Evolutionary conservation across 2,797 vertebrate species (phyloP), one percentile per base, ranked within the genome.

Genomic region (Gallinago solitaria): DNA sequence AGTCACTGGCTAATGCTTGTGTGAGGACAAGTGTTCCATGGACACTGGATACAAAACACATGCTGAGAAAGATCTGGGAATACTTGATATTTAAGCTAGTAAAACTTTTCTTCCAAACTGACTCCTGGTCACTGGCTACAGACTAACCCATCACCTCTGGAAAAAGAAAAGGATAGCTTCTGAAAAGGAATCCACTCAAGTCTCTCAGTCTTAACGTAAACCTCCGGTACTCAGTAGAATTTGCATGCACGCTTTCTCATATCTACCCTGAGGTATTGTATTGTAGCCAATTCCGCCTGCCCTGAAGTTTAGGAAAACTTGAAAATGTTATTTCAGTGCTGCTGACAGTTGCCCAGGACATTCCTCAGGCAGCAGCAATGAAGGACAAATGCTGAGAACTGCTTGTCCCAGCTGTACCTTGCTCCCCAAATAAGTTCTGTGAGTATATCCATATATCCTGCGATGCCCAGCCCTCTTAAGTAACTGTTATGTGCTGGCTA

Each of bases 1-100:
- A 97, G 96, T 97, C 95, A 96, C 94, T 97, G 96, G 93, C 96
- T 96, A 95, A 95, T 95, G 94, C 85, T 95, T 96, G 94, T 97
- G 73, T 97, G 96, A 97, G 95, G 96, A 97, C 94, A 97, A 96
- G 94, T 97, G 96, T 97, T 97, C 87, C 95, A 96, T 95, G 94
- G 95, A 97, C 95, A 97, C 90, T 95, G 96, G 96, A 96, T 96
- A 96, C 94, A 97, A 97, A 96, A 96, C 96, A 95, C 89, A 95
- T 96, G 95, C 93, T 97, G 95, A 95, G 73, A 97, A 93, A 94
- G 85, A 97, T 96, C 95, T 91, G 96, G 95, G 94, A 97, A 78
- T 97, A 73, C 82, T 97, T 96, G 93, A 93, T 97, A 94, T 76
- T 97, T 93, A 95, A 94, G 91, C 76, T 97, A 97, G 96, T 96